These are phyloP conservation scores for Coryphaenoides rupestris DNA, from an alignment of 2,113 vertebrate genomes.

Conservation along the genomic window DNA sequence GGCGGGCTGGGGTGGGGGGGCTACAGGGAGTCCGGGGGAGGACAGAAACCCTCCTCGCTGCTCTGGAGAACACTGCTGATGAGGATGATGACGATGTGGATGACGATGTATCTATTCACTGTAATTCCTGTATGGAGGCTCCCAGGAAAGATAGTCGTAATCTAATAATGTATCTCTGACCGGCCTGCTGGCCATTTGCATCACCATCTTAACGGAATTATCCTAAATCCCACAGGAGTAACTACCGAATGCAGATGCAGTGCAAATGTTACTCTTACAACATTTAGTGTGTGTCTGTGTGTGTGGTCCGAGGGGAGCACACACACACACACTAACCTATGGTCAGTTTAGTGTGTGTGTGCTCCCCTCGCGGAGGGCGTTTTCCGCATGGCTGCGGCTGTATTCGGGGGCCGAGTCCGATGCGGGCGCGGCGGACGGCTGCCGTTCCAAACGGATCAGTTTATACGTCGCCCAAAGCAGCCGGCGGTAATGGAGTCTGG, in stretches of 20 bases:
- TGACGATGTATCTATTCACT: too few species aligned
- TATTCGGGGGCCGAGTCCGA: neutral
- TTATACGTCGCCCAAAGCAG: neutral
- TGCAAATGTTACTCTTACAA: neutral
- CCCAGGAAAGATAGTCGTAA: neutral
- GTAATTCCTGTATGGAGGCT: too few species aligned
- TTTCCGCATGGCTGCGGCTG: too few species aligned
- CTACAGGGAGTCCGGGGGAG: too few species aligned
- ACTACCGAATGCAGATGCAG: constrained; percentile 6
- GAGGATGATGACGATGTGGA: too few species aligned
- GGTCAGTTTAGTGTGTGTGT: too few species aligned
- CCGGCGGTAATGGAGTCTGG: neutral
- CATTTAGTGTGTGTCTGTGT: constrained; percentile 5
- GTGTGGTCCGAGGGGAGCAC: neutral
- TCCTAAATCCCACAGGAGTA: constrained; percentile 2
- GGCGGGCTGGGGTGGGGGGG: too few species aligned
- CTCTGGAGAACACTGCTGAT: too few species aligned
- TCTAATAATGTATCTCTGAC: neutral
- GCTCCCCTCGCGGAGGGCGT: too few species aligned
- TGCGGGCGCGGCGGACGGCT: neutral
- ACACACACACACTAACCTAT: too few species aligned
- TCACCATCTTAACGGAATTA: constrained; percentile 28
- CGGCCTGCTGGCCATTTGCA: constrained; percentile 17
- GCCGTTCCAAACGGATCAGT: constrained; percentile 1
- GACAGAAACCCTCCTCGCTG: too few species aligned